Evolutionary conservation across 1,140 invertebrate species (phyloP), one percentile per base, ranked within the genome.

Genomic region (Diorhabda sublineata): DNA sequence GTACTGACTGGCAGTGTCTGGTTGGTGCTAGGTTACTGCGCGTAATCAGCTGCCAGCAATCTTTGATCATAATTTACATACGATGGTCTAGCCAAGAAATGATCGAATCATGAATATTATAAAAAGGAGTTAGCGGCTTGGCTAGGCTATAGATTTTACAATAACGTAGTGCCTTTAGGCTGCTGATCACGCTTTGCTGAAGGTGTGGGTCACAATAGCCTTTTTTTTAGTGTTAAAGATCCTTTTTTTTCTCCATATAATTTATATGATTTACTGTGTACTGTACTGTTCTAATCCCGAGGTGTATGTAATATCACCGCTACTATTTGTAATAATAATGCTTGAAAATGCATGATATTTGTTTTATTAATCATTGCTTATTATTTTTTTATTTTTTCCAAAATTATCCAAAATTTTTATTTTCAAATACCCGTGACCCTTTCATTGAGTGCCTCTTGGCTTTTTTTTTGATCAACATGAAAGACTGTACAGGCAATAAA

Each of bases 321-420:
- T 88, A 89, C 88, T 87, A 87, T 87, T 87, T 87, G 87, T 90
- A 90, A 91, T 91, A 90, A 90, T 90, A 90, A 91, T 90, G 89
- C 89, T 90, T 88, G 89, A 88, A 87, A 89, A 89, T 91, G 89
- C 89, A 91, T 91, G 89, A 90, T 90, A 89, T 90, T 90, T 90
- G 89, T 91, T 90, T 90, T 88, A 89, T 90, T 90, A 90, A 91
- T 90, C 87, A 85, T 87, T 86, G 79, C 81, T 85, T 86, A 85
- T 87, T 86, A 85, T 85, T 86, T 52, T 26, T 86, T 81, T 83
- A 83, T 82, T 80, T 79, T 81, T 77, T 69, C 65, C 65, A 69
- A 69, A 47, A 57, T 66, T 63, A 67, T 67, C 61, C 59, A 57
- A 77, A 74, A 58, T 61, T 74, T 74, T 71, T 66, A 56, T 64